Percentiles rank a stretch among this genome's conserved stretches.
phyloP scores from a whole-genome alignment of 53 echinoderm and acorn worm genomes.

The Stichopus horrens region DNA sequence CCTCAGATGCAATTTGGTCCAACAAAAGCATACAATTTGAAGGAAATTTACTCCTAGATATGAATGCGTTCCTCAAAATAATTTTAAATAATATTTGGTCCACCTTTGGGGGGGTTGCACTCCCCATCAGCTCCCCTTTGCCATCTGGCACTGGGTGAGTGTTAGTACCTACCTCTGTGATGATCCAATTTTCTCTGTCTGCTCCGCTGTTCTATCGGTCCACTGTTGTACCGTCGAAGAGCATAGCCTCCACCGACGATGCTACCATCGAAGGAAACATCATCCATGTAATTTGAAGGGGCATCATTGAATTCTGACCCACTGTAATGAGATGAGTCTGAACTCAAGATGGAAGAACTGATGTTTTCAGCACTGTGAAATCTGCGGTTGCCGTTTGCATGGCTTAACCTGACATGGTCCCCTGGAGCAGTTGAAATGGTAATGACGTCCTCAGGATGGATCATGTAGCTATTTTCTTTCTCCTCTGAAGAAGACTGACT shows the following conservation, averaged over 20 bases:
- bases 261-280: constrained; percentile 13
- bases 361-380: constrained; percentile 43
- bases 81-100: no score
- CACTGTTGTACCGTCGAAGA: constrained; percentile 17
- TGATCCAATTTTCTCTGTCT: not conserved
- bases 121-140: no score
- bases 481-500: not conserved
- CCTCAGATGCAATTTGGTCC: no score
- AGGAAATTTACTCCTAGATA: no score
- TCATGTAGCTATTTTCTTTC: not conserved
- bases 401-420: not conserved
- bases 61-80: no score
- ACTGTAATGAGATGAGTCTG: constrained; percentile 39
- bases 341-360: constrained; percentile 29
- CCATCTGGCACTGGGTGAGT: no score
- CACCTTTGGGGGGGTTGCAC: no score
- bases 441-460: not conserved
- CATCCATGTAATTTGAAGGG: not conserved
- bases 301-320: constrained; percentile 14
- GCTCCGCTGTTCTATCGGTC: constrained; percentile 1
- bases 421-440: not conserved
- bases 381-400: not conserved
- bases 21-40: no score
- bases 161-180: constrained; percentile 21
- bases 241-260: not conserved